Percentiles rank a stretch among this genome's conserved stretches.
phyloP scores from a whole-genome alignment of 2,797 vertebrate species.

The Poecilia wingei region DNA sequence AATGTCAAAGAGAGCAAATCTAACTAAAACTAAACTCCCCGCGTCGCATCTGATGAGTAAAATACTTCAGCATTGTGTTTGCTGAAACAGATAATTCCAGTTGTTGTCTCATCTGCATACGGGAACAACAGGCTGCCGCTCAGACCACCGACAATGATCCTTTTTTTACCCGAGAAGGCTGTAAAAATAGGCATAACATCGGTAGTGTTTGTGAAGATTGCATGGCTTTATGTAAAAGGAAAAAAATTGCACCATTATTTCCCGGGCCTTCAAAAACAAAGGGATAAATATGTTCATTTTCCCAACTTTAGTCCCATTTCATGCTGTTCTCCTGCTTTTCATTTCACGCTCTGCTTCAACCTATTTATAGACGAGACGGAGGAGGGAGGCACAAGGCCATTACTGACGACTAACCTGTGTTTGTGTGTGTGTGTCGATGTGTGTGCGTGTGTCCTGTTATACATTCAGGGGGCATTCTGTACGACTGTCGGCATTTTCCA shows the following conservation, averaged over 20 bases:
- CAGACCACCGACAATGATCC: slow-evolving; percentile 33
- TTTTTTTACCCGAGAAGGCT: slow-evolving; percentile 47
- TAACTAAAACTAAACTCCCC: background rate
- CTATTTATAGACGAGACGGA: slow-evolving; percentile 76
- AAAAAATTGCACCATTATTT: slow-evolving; percentile 63
- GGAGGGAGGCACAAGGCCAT: slow-evolving; percentile 63
- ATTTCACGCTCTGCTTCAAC: slow-evolving; percentile 79
- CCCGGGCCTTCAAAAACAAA: slow-evolving; percentile 64
- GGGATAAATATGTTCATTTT: slow-evolving; percentile 72
- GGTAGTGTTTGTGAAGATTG: slow-evolving; percentile 68
- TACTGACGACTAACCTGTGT: slow-evolving; percentile 56
- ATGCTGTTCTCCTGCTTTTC: slow-evolving; percentile 72
- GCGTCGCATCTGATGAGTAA: slow-evolving; percentile 5
- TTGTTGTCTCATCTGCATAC: slow-evolving; percentile 47
- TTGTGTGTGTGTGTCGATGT: slow-evolving; percentile 22
- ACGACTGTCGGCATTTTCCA: slow-evolving; percentile 1
- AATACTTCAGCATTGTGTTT: slow-evolving; percentile 19
- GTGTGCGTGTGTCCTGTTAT: slow-evolving; percentile 19
- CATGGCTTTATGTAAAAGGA: slow-evolving; percentile 56
- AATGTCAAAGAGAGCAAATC: background rate
- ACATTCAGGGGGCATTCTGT: slow-evolving; percentile 8
- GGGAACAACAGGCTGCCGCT: slow-evolving; percentile 27
- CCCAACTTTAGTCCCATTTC: slow-evolving; percentile 71
- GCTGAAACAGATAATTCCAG: slow-evolving; percentile 27
- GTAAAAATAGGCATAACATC: slow-evolving; percentile 51